phyloP scores from a whole-genome alignment of 1,140 invertebrate species.

The Leptinotarsa lineolata region DNA sequence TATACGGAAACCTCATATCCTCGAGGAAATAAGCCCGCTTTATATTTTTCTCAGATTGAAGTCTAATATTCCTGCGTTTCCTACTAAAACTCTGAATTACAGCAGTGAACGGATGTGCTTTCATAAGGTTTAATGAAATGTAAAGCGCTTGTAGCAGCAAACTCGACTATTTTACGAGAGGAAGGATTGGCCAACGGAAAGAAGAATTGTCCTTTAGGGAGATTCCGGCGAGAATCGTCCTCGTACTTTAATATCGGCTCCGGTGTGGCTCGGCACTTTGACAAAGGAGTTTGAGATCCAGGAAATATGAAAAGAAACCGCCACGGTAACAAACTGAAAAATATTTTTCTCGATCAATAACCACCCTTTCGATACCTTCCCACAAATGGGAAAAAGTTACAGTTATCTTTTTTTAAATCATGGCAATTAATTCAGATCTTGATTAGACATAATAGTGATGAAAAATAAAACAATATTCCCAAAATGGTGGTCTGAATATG shows the following conservation, averaged over 20 bases:
- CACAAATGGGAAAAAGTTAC: no score
- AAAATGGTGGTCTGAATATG: no score
- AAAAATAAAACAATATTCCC: no score
- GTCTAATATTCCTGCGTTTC: not conserved
- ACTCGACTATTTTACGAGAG: conserved; percentile 38
- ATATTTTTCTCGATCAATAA: no score
- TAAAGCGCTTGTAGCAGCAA: conserved; percentile 38
- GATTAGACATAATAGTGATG: no score
- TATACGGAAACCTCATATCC: not conserved
- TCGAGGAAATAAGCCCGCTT: not conserved
- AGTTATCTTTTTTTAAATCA: no score
- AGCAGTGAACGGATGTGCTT: not conserved
- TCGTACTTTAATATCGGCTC: conserved; percentile 28
- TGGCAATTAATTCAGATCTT: no score
- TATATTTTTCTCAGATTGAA: conserved; percentile 1
- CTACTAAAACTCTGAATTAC: not conserved
- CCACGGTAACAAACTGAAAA: no score
- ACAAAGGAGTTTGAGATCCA: no score
- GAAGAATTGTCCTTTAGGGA: conserved; percentile 37
- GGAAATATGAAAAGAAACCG: no score
- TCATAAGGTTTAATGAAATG: conserved; percentile 40
- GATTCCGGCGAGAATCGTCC: conserved; percentile 31
- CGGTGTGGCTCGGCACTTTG: no score
- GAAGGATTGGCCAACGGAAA: conserved; percentile 38
- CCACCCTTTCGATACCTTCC: no score